Percentiles rank a stretch among this genome's conserved stretches.
Conservation (phyloP, 2,888 invertebrate genomes). For the Prosapia bicincta region DNA sequence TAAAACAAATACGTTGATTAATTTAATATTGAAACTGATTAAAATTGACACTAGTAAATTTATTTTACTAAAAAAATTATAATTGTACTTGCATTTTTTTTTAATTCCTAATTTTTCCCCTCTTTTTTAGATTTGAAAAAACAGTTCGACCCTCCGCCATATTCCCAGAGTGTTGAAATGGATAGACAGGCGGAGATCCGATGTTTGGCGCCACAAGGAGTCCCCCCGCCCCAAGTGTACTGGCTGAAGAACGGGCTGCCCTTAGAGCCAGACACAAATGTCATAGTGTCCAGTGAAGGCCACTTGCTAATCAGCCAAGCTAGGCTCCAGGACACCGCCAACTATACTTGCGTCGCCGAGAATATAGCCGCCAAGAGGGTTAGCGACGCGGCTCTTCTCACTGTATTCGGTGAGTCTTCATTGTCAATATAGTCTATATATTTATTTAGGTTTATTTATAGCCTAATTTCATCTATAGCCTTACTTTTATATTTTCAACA, state of each 20-base stretch:
- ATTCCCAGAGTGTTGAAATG: slow-evolving; percentile 74
- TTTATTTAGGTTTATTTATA: no score
- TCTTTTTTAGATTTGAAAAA: slow-evolving; percentile 73
- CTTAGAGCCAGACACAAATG: slow-evolving; percentile 61
- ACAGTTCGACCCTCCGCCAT: slow-evolving; percentile 81
- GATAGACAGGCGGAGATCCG: slow-evolving; percentile 80
- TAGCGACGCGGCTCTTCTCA: slow-evolving; percentile 80
- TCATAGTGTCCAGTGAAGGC: slow-evolving; percentile 79
- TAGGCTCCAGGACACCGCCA: slow-evolving; percentile 82
- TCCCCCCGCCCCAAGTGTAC: slow-evolving; percentile 79
- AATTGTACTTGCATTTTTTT: no score
- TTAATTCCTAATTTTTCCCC: neutral
- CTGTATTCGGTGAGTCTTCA: slow-evolving; percentile 83
- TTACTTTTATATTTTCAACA: no score
- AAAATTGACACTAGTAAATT: no score
- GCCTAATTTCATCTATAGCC: no score
- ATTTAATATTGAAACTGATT: no score
- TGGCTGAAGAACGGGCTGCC: slow-evolving; percentile 80
- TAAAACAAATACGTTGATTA: no score
- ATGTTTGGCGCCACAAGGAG: slow-evolving; percentile 83
- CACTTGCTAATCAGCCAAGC: slow-evolving; percentile 85
- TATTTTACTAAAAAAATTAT: no score
- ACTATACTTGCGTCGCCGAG: slow-evolving; percentile 94
- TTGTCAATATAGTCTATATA: no score
- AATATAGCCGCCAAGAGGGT: slow-evolving; percentile 84